Percentiles rank a stretch among this genome's conserved stretches.
These are phyloP conservation scores for Catocala fraxini DNA, from an alignment of 2,888 invertebrate species.

Conservation along the genomic window DNA sequence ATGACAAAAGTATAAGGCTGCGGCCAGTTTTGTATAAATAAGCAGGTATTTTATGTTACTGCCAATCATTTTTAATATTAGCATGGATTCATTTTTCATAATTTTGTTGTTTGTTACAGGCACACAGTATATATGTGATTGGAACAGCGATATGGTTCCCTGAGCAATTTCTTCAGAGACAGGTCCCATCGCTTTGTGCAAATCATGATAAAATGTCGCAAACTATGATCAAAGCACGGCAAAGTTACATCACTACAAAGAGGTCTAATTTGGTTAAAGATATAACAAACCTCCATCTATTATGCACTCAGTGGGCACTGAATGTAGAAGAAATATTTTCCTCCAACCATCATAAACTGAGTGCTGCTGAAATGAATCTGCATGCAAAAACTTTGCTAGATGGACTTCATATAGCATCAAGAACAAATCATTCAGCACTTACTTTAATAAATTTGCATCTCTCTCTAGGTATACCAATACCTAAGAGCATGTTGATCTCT, in stretches of 20 bases:
- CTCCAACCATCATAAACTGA: constrained; percentile 69
- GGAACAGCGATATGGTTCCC: constrained; percentile 96
- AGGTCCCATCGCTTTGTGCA: constrained; percentile 87
- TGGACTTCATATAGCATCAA: constrained; percentile 91
- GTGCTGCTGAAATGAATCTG: constrained; percentile 78
- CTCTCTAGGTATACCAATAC: constrained; percentile 91
- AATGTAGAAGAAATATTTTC: constrained; percentile 75
- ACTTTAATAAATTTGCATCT: constrained; percentile 90
- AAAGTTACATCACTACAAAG: constrained; percentile 86
- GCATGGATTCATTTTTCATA: neutral
- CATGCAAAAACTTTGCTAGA: constrained; percentile 77
- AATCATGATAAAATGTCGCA: constrained; percentile 80
- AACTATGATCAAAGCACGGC: constrained; percentile 82
- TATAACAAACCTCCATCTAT: constrained; percentile 77
- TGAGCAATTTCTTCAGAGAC: constrained; percentile 91
- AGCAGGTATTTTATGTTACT: neutral
- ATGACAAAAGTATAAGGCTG: too few species aligned
- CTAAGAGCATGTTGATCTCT: constrained; percentile 91
- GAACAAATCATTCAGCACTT: constrained; percentile 85
- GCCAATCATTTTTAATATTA: neutral
- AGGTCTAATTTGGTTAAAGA: constrained; percentile 89
- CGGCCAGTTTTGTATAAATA: too few species aligned
- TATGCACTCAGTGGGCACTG: constrained; percentile 76
- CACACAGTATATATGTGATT: constrained; percentile 92
- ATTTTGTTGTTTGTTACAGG: constrained; percentile 69